Conservation (phyloP, 1,140 invertebrate species). For the Plutomurus gul region DNA sequence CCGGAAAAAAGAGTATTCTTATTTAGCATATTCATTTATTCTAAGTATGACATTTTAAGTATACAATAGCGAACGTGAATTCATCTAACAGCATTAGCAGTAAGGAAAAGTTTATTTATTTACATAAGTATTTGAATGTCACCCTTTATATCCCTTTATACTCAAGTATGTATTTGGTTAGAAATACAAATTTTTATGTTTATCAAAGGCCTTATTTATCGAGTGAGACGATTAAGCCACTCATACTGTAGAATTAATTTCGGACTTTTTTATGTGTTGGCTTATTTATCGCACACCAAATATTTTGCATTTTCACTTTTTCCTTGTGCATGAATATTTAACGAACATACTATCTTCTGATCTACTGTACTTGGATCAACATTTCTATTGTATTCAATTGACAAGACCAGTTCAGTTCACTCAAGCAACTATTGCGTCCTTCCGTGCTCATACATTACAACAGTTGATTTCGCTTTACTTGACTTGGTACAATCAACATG, state of each 20-base stretch:
- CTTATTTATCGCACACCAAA: neutral
- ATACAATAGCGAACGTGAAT: too few species aligned
- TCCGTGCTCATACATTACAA: neutral
- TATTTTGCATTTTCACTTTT: slow-evolving; percentile 15
- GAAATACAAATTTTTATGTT: too few species aligned
- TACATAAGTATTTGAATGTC: too few species aligned
- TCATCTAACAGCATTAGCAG: too few species aligned
- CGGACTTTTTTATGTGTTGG: too few species aligned
- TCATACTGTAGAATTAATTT: neutral
- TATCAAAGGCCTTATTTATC: too few species aligned
- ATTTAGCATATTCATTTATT: too few species aligned
- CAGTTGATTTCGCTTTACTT: neutral
- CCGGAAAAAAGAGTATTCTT: too few species aligned
- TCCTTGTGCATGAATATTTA: neutral
- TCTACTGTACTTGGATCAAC: neutral
- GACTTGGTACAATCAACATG: neutral
- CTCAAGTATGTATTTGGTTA: too few species aligned
- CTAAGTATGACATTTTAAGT: too few species aligned
- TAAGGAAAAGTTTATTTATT: too few species aligned
- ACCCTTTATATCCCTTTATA: too few species aligned
- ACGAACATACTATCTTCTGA: neutral
- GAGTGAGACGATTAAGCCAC: neutral
- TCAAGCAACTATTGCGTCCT: neutral
- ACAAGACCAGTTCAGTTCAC: neutral
- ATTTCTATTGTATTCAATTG: neutral